Evolutionary conservation across 2,888 invertebrate genomes (phyloP).

Genomic region (Euplexia lucipara): DNA sequence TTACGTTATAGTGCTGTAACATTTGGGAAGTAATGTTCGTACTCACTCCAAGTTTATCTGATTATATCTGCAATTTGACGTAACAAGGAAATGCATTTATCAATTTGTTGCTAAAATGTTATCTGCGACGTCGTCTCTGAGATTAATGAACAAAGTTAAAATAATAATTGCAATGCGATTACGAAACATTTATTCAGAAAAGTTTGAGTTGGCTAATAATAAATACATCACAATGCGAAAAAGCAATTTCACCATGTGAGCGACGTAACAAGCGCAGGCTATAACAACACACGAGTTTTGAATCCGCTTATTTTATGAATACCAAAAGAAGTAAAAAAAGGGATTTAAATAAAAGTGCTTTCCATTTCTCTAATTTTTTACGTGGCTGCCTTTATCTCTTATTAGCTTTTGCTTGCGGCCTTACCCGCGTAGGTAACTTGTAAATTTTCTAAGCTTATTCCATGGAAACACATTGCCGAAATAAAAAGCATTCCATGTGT

Average conservation of each 20-base stretch:
- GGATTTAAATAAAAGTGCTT: background rate
- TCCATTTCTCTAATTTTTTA: conserved; percentile 11
- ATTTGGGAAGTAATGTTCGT: conserved; percentile 18
- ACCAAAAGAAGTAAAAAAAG: conserved; percentile 20
- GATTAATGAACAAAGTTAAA: conserved; percentile 8
- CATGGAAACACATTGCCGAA: too few relatives aligned
- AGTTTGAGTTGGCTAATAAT: conserved; percentile 9
- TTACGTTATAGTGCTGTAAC: conserved; percentile 53
- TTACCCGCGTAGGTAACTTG: too few relatives aligned
- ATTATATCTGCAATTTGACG: conserved; percentile 30
- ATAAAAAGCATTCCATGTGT: too few relatives aligned
- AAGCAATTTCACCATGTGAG: conserved; percentile 16
- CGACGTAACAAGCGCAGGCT: background rate
- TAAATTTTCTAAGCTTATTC: too few relatives aligned
- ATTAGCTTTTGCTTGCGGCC: too few relatives aligned
- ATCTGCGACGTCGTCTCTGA: background rate
- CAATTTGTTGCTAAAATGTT: conserved; percentile 4
- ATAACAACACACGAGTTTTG: conserved; percentile 17
- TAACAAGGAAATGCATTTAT: conserved; percentile 45
- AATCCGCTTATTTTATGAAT: conserved; percentile 38
- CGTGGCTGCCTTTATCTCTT: background rate
- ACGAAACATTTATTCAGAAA: conserved; percentile 15
- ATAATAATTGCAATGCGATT: conserved; percentile 25
- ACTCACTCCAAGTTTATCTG: conserved; percentile 33
- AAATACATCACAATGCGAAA: conserved; percentile 14